These are phyloP conservation scores for Abrostola tripartita DNA, from an alignment of 2,888 invertebrate species.

Conservation along the genomic window DNA sequence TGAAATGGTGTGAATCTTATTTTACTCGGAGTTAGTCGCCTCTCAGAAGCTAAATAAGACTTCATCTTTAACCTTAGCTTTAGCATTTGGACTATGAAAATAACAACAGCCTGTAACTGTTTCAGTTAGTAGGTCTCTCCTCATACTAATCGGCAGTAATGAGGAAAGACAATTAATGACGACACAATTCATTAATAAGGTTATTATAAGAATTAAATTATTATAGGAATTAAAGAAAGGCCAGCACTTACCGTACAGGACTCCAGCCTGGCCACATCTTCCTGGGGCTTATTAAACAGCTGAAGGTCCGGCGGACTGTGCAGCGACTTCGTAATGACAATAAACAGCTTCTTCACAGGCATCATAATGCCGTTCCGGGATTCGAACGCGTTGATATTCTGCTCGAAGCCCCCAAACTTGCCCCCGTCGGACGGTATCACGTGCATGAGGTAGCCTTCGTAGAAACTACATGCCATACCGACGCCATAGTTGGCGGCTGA, in stretches of 20 bases:
- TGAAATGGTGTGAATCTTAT: too few species aligned
- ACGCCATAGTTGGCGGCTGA: conserved; percentile 86
- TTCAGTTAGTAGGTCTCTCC: too few species aligned
- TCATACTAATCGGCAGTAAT: too few species aligned
- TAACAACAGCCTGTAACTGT: too few species aligned
- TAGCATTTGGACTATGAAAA: too few species aligned
- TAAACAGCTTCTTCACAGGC: conserved; percentile 87
- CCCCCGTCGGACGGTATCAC: conserved; percentile 85
- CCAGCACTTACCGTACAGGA: conserved; percentile 73
- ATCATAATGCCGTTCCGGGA: conserved; percentile 79
- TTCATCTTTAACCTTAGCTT: too few species aligned
- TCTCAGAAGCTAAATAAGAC: too few species aligned
- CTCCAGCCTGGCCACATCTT: conserved; percentile 76
- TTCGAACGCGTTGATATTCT: conserved; percentile 79
- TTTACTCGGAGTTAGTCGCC: too few species aligned
- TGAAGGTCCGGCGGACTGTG: conserved; percentile 88
- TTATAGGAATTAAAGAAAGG: not conserved
- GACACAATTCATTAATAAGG: too few species aligned
- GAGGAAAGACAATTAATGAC: too few species aligned
- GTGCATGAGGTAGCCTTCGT: conserved; percentile 89
- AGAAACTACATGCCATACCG: conserved; percentile 90
- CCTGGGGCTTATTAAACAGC: conserved; percentile 72
- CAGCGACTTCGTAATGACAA: conserved; percentile 89
- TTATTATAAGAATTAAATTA: too few species aligned
- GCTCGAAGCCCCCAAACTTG: conserved; percentile 72